Percentiles rank a stretch among this genome's conserved stretches.
Evolutionary conservation across 2,797 vertebrate species (phyloP).

Genomic region (Arnoldichthys spilopterus): DNA sequence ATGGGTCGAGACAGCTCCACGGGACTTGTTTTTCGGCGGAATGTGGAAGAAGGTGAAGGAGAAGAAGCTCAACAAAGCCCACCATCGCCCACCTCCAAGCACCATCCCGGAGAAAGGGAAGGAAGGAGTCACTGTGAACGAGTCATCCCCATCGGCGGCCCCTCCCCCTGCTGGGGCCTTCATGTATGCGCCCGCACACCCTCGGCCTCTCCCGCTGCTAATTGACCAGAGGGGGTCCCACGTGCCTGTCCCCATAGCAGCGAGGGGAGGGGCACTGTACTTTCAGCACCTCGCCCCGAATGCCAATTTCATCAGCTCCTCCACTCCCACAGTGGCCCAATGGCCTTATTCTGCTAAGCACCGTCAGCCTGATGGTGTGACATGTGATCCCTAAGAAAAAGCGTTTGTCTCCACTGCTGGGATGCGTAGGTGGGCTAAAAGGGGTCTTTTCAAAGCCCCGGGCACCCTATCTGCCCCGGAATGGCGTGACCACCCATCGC

Average conservation of each 20-base stretch:
- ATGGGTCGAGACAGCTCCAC: too few species aligned
- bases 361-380: too few species aligned
- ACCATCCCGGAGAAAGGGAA: slow-evolving; percentile 1
- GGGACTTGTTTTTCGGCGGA: too few species aligned
- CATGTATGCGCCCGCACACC: slow-evolving; percentile 52
- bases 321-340: too few species aligned
- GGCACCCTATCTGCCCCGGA: not conserved
- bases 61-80: slow-evolving; percentile 30
- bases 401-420: not conserved
- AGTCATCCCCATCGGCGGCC: slow-evolving; percentile 67
- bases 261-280: slow-evolving; percentile 22
- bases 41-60: slow-evolving; percentile 8
- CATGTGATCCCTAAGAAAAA: not conserved
- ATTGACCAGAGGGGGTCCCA: slow-evolving; percentile 65
- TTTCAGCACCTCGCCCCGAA: slow-evolving; percentile 28
- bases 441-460: not conserved
- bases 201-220: slow-evolving; percentile 58
- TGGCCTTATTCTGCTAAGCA: too few species aligned
- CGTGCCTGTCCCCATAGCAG: slow-evolving; percentile 42
- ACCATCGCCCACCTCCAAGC: slow-evolving; percentile 11
- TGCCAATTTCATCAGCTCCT: slow-evolving; percentile 21
- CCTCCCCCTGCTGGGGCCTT: slow-evolving; percentile 62
- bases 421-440: not conserved
- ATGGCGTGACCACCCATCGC: not conserved
- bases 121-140: slow-evolving; percentile 26